A percentile compares a stretch with the other conserved stretches of the same genome.
Conservation (phyloP, 2,113 vertebrate genomes). For the Actenoides hombroni region DNA sequence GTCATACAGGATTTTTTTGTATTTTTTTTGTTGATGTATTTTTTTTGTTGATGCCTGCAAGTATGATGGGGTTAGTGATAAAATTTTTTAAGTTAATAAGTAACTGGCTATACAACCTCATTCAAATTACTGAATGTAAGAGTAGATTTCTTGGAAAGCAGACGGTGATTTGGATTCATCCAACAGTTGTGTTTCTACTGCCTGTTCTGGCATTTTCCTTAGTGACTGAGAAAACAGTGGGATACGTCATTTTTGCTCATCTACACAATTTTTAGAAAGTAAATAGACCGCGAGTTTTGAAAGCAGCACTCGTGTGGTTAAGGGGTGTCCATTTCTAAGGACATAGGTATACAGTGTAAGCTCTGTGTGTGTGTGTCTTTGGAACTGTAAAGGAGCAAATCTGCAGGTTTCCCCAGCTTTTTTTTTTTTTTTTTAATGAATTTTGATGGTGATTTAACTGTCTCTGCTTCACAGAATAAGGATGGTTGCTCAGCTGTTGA, state of each 20-base stretch:
- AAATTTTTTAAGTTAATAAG: slow-evolving; percentile 15
- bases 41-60: neutral
- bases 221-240: neutral
- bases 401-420: neutral
- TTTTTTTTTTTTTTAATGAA: neutral
- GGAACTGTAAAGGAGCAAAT: neutral
- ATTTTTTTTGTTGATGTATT: neutral
- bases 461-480: slow-evolving; percentile 21
- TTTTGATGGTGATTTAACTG: neutral
- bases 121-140: neutral
- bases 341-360: neutral
- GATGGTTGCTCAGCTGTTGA: neutral
- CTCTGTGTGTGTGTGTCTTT: neutral
- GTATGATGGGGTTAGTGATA: neutral
- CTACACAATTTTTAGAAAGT: neutral
- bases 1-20: neutral
- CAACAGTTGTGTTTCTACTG: neutral
- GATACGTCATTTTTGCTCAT: neutral
- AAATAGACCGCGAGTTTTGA: neutral
- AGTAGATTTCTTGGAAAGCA: neutral
- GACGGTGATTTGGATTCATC: neutral
- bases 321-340: neutral
- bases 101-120: neutral
- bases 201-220: neutral
- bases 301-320: neutral